Conservation (phyloP, 2,113 vertebrate species). For the Camelus bactrianus region DNA sequence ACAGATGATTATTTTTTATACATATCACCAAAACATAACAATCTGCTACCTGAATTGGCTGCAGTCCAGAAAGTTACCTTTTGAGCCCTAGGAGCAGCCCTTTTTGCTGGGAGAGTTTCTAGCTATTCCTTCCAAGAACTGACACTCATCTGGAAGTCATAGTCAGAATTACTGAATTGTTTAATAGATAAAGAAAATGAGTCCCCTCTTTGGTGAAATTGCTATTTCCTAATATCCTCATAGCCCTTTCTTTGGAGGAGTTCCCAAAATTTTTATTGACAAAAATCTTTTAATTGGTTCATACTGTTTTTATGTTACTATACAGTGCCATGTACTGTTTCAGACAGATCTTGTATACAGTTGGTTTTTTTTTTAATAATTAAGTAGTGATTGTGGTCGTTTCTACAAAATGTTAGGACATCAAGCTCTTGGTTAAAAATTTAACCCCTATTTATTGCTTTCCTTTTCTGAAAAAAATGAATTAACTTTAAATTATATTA, state of each 20-base stretch:
- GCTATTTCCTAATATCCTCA: neutral
- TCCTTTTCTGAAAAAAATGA: neutral
- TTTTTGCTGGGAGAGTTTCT: neutral
- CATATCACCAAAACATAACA: neutral
- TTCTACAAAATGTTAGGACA: neutral
- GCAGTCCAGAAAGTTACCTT: neutral
- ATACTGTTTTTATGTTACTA: neutral
- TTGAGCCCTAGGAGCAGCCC: neutral
- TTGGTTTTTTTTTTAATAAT: constrained; percentile 4
- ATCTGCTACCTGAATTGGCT: neutral
- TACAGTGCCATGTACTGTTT: neutral
- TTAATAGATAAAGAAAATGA: neutral
- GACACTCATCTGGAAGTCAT: neutral
- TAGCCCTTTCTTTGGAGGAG: neutral
- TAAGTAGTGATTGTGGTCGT: neutral
- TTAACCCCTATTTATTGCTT: neutral
- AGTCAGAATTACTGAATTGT: neutral
- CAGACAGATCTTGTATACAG: neutral
- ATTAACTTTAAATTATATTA: neutral
- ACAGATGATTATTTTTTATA: neutral
- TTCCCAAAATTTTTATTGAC: neutral
- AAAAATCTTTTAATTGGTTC: neutral
- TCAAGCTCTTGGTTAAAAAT: neutral
- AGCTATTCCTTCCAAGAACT: neutral
- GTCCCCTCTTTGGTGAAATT: neutral